Evolutionary conservation across 2,888 invertebrate species (phyloP).

Genomic region (Drosophila rellima): DNA sequence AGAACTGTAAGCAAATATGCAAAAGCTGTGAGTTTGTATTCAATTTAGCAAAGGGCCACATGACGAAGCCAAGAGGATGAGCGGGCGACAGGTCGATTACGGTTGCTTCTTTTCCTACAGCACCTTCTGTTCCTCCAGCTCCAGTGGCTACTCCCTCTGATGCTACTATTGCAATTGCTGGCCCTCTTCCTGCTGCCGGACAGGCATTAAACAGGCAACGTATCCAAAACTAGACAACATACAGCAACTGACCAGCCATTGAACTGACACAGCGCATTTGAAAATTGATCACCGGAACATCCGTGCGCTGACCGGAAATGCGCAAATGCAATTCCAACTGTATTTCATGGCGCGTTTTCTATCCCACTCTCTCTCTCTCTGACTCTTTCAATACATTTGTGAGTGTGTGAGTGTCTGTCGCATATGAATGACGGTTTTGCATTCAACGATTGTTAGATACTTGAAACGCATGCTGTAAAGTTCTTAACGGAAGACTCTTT

Average conservation of each 20-base stretch:
- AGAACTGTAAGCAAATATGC: conserved; percentile 63
- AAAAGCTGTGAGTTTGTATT: conserved; percentile 73
- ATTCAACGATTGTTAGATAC: conserved; percentile 35
- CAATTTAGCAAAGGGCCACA: conserved; percentile 60
- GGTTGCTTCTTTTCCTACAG: neutral
- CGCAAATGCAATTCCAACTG: conserved; percentile 74
- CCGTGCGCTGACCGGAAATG: conserved; percentile 80
- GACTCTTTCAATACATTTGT: no score
- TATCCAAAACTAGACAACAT: conserved; percentile 33
- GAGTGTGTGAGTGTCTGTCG: conserved; percentile 17
- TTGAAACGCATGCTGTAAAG: neutral
- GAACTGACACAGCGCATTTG: conserved; percentile 76
- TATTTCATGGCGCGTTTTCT: conserved; percentile 26
- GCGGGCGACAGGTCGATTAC: conserved; percentile 62
- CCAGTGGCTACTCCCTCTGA: neutral
- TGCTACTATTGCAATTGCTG: conserved; percentile 4
- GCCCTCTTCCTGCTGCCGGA: conserved; percentile 9
- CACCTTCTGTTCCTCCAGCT: neutral
- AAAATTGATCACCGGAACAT: conserved; percentile 81
- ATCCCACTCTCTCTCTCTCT: conserved; percentile 17
- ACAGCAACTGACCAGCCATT: conserved; percentile 45
- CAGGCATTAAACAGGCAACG: conserved; percentile 20
- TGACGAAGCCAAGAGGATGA: conserved; percentile 51
- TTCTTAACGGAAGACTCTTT: neutral
- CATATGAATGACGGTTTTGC: conserved; percentile 60